These are phyloP conservation scores for Caprella mutica DNA, from an alignment of 2,888 invertebrate genomes.

Conservation along the genomic window DNA sequence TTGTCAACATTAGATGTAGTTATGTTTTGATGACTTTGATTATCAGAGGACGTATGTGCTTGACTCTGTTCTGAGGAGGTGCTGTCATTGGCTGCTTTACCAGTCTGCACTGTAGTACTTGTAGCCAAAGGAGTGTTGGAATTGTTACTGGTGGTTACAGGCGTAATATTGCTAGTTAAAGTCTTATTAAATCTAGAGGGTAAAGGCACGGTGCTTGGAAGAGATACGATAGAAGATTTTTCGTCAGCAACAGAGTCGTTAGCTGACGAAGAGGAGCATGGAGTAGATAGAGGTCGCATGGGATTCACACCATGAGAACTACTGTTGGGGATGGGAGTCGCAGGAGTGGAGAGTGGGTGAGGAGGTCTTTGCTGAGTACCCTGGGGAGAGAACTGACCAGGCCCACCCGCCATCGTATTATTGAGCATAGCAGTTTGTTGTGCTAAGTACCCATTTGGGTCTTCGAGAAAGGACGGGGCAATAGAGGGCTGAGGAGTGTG, in stretches of 20 bases:
- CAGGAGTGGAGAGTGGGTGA: too few species aligned
- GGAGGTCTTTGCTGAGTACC: constrained; percentile 20
- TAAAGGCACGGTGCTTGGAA: constrained; percentile 28
- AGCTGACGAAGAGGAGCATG: background rate
- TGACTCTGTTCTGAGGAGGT: too few species aligned
- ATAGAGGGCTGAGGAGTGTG: constrained; percentile 34
- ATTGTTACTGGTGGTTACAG: background rate
- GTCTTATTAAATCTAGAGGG: constrained; percentile 29
- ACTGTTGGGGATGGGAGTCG: background rate
- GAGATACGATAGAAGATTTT: constrained; percentile 24
- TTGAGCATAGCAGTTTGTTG: constrained; percentile 79
- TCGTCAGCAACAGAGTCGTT: constrained; percentile 1
- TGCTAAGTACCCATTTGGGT: constrained; percentile 78
- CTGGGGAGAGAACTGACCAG: constrained; percentile 33
- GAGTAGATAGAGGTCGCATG: background rate
- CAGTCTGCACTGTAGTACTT: too few species aligned
- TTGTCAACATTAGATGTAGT: too few species aligned
- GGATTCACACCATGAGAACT: background rate
- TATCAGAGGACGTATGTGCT: too few species aligned
- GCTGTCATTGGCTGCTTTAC: too few species aligned
- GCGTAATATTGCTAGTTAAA: constrained; percentile 17
- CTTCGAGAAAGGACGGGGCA: constrained; percentile 67
- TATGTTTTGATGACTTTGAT: too few species aligned
- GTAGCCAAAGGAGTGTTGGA: background rate
- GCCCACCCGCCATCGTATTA: constrained; percentile 51